phyloP scores from a whole-genome alignment of 2,797 vertebrate genomes.

The Sebastes elongatus region DNA sequence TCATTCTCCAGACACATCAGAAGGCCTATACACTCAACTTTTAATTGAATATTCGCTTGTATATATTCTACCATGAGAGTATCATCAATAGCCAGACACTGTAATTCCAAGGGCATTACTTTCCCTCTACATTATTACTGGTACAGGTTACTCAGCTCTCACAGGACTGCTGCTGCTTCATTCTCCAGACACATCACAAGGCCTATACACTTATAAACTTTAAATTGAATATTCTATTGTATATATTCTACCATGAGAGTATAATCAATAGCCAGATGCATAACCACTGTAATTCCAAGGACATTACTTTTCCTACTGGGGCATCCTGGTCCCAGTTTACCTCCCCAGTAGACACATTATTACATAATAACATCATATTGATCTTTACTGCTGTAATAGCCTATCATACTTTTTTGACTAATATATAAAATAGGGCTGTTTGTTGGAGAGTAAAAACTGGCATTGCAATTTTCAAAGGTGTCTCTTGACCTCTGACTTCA shows the following conservation, averaged over 20 bases:
- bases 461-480: too few species aligned
- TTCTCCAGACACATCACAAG: not conserved
- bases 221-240: not conserved
- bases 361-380: too few species aligned
- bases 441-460: too few species aligned
- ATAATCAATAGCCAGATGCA: not conserved
- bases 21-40: conserved; percentile 14
- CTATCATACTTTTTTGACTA: too few species aligned
- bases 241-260: not conserved
- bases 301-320: not conserved
- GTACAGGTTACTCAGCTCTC: too few species aligned
- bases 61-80: not conserved
- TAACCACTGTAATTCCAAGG: not conserved
- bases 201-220: conserved; percentile 13
- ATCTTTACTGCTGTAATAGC: too few species aligned
- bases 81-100: not conserved
- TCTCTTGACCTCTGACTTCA: too few species aligned
- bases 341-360: too few species aligned
- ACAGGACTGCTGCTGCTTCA: not conserved
- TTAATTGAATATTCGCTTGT: not conserved
- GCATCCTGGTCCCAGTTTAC: too few species aligned
- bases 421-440: too few species aligned
- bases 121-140: not conserved
- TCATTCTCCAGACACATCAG: not conserved
- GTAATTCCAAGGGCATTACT: not conserved